These are phyloP conservation scores for Leucophenga varia DNA, from an alignment of 1,140 invertebrate genomes.

Conservation along the genomic window DNA sequence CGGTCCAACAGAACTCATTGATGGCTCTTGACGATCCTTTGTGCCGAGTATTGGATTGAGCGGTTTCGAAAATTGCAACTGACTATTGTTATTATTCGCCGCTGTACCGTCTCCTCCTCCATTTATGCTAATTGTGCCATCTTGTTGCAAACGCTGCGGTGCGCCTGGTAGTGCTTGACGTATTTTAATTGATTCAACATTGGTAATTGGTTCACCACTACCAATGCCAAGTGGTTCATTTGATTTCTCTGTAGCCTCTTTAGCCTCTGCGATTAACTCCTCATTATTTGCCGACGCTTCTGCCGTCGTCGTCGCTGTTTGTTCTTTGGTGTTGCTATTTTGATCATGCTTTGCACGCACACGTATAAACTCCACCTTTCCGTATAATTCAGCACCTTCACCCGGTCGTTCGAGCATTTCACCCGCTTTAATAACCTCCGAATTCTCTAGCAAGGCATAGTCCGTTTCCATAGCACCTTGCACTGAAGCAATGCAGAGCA, in stretches of 20 bases:
- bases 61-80: slow-evolving; percentile 33
- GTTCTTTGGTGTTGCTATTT: slow-evolving; percentile 42
- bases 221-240: slow-evolving; percentile 32
- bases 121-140: slow-evolving; percentile 6
- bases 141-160: slow-evolving; percentile 31
- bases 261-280: slow-evolving; percentile 28
- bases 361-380: slow-evolving; percentile 52
- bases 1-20: slow-evolving; percentile 81
- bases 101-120: slow-evolving; percentile 14
- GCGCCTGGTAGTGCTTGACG: slow-evolving; percentile 44
- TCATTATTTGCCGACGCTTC: slow-evolving; percentile 34
- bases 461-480: slow-evolving; percentile 77
- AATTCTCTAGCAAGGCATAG: slow-evolving; percentile 62
- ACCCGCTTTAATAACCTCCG: slow-evolving; percentile 53
- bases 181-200: slow-evolving; percentile 51
- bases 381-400: slow-evolving; percentile 41
- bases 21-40: slow-evolving; percentile 56
- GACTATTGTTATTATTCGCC: slow-evolving; percentile 19
- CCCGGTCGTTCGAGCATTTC: slow-evolving; percentile 53
- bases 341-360: slow-evolving; percentile 39
- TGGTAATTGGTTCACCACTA: slow-evolving; percentile 40
- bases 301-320: slow-evolving; percentile 28
- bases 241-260: slow-evolving; percentile 49
- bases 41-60: slow-evolving; percentile 52
- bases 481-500: slow-evolving; percentile 92